Evolutionary conservation across 2,888 invertebrate species (phyloP).

Genomic region (Adelphocoris suturalis): DNA sequence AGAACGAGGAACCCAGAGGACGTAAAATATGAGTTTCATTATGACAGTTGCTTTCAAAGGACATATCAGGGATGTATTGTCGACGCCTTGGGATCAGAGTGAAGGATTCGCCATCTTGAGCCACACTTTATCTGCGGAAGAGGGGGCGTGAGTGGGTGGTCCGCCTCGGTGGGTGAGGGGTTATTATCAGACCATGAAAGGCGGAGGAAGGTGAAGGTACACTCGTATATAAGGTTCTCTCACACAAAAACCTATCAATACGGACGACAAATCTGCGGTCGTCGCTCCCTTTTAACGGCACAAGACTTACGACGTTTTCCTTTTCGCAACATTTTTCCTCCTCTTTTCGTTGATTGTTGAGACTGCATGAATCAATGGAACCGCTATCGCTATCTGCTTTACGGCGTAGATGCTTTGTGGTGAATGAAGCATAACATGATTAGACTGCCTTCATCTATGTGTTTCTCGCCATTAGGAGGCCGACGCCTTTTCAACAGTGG

Average conservation of each 20-base stretch:
- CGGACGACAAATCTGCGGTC: conserved; percentile 45
- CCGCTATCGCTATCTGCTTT: no score
- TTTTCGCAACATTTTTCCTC: not conserved
- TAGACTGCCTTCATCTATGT: no score
- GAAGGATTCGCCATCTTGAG: conserved; percentile 43
- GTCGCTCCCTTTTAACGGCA: conserved; percentile 6
- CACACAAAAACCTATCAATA: conserved; percentile 46
- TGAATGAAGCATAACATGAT: no score
- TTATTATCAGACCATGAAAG: conserved; percentile 12
- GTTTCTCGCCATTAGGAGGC: no score
- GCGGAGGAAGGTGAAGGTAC: conserved; percentile 8
- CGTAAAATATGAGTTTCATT: conserved; percentile 52
- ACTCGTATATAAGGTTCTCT: not conserved
- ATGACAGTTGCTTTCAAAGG: conserved; percentile 47
- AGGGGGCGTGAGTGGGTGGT: not conserved
- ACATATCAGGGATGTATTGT: conserved; percentile 8
- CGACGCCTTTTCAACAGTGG: no score
- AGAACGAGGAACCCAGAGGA: not conserved
- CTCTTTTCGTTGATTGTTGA: not conserved
- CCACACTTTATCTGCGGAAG: conserved; percentile 35
- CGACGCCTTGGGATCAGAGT: conserved; percentile 43
- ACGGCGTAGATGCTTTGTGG: no score
- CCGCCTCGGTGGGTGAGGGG: not conserved
- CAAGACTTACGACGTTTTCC: not conserved
- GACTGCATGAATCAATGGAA: not conserved